Conservation (phyloP, 1,140 invertebrate species). For the Pteromalus puparum region DNA sequence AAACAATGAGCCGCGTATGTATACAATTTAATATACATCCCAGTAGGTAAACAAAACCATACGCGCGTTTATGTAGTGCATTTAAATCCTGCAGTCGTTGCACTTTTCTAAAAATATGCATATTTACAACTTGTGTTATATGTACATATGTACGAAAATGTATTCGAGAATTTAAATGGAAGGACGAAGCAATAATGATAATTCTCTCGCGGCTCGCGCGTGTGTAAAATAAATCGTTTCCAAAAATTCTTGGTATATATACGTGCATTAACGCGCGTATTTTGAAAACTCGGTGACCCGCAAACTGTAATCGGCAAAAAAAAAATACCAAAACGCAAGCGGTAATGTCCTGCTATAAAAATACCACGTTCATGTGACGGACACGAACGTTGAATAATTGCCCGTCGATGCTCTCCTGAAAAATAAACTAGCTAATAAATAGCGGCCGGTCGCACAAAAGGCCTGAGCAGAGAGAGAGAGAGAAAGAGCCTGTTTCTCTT, state of each 20-base stretch:
- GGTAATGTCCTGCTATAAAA: too few species aligned
- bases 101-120: not conserved
- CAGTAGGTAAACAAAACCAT: not conserved
- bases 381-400: not conserved
- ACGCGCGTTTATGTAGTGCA: not conserved
- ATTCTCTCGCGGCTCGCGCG: too few species aligned
- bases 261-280: not conserved
- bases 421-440: slow-evolving; percentile 20
- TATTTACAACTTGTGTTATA: not conserved
- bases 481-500: not conserved
- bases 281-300: not conserved
- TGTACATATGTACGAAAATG: too few species aligned
- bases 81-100: not conserved
- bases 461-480: not conserved
- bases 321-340: not conserved
- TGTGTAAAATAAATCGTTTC: too few species aligned
- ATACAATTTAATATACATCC: not conserved
- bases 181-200: too few species aligned
- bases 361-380: too few species aligned
- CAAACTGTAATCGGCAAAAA: too few species aligned
- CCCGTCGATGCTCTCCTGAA: not conserved
- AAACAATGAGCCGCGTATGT: not conserved
- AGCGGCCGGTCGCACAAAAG: not conserved
- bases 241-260: not conserved
- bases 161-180: not conserved